phyloP scores from a whole-genome alignment of 2,888 invertebrate genomes.

The Eupeodes latifasciatus region DNA sequence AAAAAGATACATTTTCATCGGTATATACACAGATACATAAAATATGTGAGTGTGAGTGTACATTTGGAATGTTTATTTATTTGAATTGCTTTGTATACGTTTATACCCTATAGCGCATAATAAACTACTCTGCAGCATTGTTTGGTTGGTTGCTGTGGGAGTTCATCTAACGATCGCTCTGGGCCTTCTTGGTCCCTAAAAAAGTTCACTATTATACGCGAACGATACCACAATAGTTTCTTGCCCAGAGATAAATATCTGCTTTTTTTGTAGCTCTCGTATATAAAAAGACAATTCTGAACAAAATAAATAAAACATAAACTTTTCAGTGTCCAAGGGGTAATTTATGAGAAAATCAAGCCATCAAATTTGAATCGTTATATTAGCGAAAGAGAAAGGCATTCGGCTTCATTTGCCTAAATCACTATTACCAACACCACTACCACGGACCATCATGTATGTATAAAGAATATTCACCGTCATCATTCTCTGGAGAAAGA shows the following conservation, averaged over 20 bases:
- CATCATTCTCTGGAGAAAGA: neutral
- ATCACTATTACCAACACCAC: slow-evolving; percentile 2
- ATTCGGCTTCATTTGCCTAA: slow-evolving; percentile 26
- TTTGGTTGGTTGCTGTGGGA: slow-evolving; percentile 46
- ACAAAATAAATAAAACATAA: slow-evolving; percentile 21
- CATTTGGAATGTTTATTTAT: slow-evolving; percentile 60
- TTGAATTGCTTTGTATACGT: slow-evolving; percentile 45
- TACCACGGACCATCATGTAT: neutral
- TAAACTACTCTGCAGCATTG: slow-evolving; percentile 39
- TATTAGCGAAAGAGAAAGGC: slow-evolving; percentile 14
- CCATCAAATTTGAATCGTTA: slow-evolving; percentile 47
- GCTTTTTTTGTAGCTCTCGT: slow-evolving; percentile 16
- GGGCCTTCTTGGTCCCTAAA: slow-evolving; percentile 51
- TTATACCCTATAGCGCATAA: slow-evolving; percentile 46
- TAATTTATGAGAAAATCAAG: slow-evolving; percentile 43
- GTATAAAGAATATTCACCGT: slow-evolving; percentile 23
- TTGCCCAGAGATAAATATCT: slow-evolving; percentile 17
- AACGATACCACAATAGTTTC: slow-evolving; percentile 22
- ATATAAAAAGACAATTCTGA: slow-evolving; percentile 25
- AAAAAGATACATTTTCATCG: slow-evolving; percentile 33
- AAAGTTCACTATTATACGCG: slow-evolving; percentile 49
- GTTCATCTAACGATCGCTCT: slow-evolving; percentile 67
- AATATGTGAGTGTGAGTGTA: slow-evolving; percentile 17
- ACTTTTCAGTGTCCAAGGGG: slow-evolving; percentile 29
- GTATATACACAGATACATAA: too few species aligned